A percentile compares a stretch with the other conserved stretches of the same genome.
phyloP scores from a whole-genome alignment of 2,113 vertebrate genomes.

The Chunga burmeisteri region DNA sequence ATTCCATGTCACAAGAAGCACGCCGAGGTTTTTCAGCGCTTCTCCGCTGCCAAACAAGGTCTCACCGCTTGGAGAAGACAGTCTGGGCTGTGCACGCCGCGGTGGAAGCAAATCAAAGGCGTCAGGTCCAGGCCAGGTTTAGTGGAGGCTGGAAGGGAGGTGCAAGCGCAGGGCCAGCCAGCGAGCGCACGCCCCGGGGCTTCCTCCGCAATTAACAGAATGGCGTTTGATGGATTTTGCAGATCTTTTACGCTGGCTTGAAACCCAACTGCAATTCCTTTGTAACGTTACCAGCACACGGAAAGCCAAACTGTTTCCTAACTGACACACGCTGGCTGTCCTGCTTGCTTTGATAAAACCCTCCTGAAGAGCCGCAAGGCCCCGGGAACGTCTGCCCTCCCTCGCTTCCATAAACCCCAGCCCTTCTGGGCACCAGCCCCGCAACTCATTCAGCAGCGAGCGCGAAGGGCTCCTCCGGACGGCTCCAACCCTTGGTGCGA shows the following conservation, averaged over 20 bases:
- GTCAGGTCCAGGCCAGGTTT: neutral
- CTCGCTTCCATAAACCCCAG: rapidly evolving
- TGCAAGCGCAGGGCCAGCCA: neutral
- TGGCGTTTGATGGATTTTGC: neutral
- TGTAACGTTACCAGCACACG: neutral
- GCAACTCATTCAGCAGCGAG: neutral
- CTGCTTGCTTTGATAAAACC: neutral
- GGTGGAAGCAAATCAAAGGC: neutral
- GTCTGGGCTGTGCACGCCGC: neutral
- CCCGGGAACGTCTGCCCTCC: neutral
- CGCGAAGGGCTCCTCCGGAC: neutral
- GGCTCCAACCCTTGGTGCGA: neutral
- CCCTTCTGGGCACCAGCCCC: neutral
- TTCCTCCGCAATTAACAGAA: neutral
- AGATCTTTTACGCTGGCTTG: neutral
- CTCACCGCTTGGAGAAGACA: neutral
- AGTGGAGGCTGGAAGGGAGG: neutral
- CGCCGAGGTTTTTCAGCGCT: neutral
- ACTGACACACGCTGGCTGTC: neutral
- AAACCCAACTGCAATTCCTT: neutral
- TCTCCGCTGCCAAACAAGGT: neutral
- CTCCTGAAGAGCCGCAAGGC: neutral
- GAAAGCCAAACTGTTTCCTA: neutral
- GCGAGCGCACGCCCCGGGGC: neutral
- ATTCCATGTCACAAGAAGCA: neutral